phyloP scores from a whole-genome alignment of 2,113 vertebrate species.

The Motacilla alba region DNA sequence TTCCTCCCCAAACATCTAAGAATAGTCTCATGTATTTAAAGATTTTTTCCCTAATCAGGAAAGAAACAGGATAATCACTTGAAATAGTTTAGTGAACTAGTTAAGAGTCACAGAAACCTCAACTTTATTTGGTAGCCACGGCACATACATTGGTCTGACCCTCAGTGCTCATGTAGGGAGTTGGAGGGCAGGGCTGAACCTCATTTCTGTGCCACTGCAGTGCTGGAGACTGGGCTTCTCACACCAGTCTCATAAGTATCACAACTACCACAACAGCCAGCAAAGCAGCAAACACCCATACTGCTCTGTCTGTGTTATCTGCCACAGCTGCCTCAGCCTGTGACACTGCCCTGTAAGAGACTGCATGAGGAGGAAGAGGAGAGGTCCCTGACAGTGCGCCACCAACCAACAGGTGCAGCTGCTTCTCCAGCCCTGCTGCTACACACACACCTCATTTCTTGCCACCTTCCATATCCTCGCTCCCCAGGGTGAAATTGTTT shows the following conservation, averaged over 20 bases:
- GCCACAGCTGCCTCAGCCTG: neutral
- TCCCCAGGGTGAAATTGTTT: neutral
- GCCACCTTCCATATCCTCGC: fast-evolving
- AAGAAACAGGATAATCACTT: neutral
- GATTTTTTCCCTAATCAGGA: neutral
- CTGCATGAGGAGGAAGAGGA: neutral
- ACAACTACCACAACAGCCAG: neutral
- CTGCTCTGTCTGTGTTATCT: neutral
- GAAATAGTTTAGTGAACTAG: neutral
- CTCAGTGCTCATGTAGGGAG: neutral
- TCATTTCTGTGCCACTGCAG: neutral
- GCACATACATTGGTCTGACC: neutral
- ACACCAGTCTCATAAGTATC: fast-evolving
- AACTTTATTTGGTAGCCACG: neutral
- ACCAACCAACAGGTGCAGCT: neutral
- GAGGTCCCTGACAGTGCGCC: neutral
- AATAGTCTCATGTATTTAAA: neutral
- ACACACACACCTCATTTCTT: neutral
- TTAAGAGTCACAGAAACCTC: neutral
- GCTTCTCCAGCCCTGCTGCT: neutral
- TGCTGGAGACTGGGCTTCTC: neutral
- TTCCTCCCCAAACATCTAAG: neutral
- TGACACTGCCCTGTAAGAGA: neutral
- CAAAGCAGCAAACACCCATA: neutral
- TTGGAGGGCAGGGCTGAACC: neutral